Evolutionary conservation across 2,888 invertebrate species (phyloP), one percentile per base, ranked within the genome.

Genomic region (Formica aserva): DNA sequence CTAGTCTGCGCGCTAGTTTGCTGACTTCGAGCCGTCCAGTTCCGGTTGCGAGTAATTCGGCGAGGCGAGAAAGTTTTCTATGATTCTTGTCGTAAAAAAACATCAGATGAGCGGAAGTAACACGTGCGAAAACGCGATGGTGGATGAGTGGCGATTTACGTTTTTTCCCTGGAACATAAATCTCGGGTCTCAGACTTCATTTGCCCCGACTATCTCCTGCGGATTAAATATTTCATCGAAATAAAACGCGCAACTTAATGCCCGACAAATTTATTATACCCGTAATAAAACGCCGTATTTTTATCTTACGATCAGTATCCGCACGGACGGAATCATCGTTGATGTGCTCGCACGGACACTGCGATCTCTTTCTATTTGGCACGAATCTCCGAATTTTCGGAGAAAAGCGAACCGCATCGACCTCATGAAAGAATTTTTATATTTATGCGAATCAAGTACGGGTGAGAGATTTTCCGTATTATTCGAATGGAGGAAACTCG

Each of bases 381-480:
- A 82, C 66, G 26, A 26, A 52, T 35, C 41, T 57, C 60, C 26
- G 63, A 48, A 77, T 77, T 65, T 77, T 82, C 18, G 18, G 48
- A 13, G 45, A 63, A 57, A 63, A 45, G 22, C 65, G 66, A 77
- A 82, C 65, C 65, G 45, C 57, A 55, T 77, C 77, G 77, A 66
- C 18, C 57, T 82, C 45, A 66, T 66, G 45, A 52, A 60, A 9
- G 60, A 77, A 77, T 66, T 66, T 76, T 76, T 82, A 77, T 57
- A 66, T 66, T 67, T 82, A 77, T 66, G 52, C 38, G 55, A 77
- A 18, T 65, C 63, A 41, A 45, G 18, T 9, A 32, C 45, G 22
- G 66, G n/a, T 45, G 18, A 48, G 22, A 65, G 18, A 63, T 26
- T 13, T 29, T 55, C 13, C 69, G 45, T 45, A 71, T 78, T 71